Base-by-base conservation (phyloP, 2,113 vertebrate genomes). In the Lepidothrix coronata region DNA sequence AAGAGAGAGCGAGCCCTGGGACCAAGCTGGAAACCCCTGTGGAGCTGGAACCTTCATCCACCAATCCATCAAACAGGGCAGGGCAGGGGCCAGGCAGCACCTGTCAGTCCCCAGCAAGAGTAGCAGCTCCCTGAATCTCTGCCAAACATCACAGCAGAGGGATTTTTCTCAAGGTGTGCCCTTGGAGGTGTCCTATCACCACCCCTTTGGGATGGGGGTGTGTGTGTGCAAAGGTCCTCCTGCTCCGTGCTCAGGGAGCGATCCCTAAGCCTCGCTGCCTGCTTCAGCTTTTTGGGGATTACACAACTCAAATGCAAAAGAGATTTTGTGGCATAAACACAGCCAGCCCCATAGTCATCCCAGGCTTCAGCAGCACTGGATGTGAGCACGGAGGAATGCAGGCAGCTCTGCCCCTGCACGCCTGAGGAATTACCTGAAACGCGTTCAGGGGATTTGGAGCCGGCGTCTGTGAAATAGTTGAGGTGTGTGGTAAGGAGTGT, bases 31-130 rank as follows among this genome's bases (percentile, higher is more conserved):
- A 86, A 76, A 49, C 55, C 68, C 35, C 73, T 13, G 7, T 13
- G 72, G 79, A 77, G 35, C 52, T 59, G 33, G 31, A 55, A 62
- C 55, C 41, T 72, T 72, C 94, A 94, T 91, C 84, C 81, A 70
- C 89, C 90, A 76, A 95, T 91, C 84, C 81, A 73, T 91, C 90
- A 76, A 46, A 72, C n/a, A 30, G 54, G 21, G 51, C 91, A 49
- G 44, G 70, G 66, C 59, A 88, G 57, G 28, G 30, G 66, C 87
- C 33, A 25, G n/a, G 57, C 66, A 58, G 62, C 78, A 59, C 44
- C 78, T 70, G 54, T 44, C 84, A 51, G 31, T 25, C 65, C 37
- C 41, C 52, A 62, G 59, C 37, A 43, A 51, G 33, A 57, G 43
- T 1, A 70, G 74, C 41, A 81, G 15, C 51, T 43, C 39, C 66